These are phyloP conservation scores for Slavum lentiscoides DNA, from an alignment of 2,888 invertebrate species.

Conservation along the genomic window DNA sequence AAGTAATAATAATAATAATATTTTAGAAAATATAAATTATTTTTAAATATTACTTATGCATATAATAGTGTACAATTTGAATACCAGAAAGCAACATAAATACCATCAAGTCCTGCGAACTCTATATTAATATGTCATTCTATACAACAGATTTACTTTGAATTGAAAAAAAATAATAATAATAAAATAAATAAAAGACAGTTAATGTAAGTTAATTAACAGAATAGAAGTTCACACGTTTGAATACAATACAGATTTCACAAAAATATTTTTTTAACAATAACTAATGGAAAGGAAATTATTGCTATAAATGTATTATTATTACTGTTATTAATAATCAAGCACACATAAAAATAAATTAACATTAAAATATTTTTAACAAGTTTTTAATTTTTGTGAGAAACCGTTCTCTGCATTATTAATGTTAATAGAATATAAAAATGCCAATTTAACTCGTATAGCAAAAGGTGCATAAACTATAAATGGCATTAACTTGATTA, in stretches of 20 bases:
- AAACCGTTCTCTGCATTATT: slow-evolving; percentile 6
- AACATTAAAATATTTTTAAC: slow-evolving; percentile 36
- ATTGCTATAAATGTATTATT: slow-evolving; percentile 21
- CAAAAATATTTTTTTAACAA: slow-evolving; percentile 41
- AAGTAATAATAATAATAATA: slow-evolving; percentile 12
- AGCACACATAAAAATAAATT: slow-evolving; percentile 27
- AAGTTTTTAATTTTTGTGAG: slow-evolving; percentile 1
- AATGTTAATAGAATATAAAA: slow-evolving; percentile 28
- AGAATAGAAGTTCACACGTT: slow-evolving; percentile 24
- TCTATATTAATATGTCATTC: slow-evolving; percentile 20
- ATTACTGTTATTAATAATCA: slow-evolving; percentile 9
- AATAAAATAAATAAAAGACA: neutral
- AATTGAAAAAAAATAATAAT: neutral
- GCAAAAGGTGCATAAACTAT: neutral
- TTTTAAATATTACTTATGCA: slow-evolving; percentile 22
- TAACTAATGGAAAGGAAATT: slow-evolving; percentile 25
- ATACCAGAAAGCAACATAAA: slow-evolving; percentile 24
- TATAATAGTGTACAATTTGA: slow-evolving; percentile 35
- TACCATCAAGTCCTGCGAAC: slow-evolving; percentile 2
- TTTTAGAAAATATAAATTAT: slow-evolving; percentile 21
- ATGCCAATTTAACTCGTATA: neutral
- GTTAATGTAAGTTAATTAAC: slow-evolving; percentile 39
- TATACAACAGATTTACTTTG: slow-evolving; percentile 3
- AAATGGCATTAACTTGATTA: neutral
- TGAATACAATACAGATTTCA: slow-evolving; percentile 12